A percentile compares a stretch with the other conserved stretches of the same genome.
These are phyloP conservation scores for Myopa tessellatipennis DNA, from an alignment of 2,888 invertebrate species.

Conservation along the genomic window DNA sequence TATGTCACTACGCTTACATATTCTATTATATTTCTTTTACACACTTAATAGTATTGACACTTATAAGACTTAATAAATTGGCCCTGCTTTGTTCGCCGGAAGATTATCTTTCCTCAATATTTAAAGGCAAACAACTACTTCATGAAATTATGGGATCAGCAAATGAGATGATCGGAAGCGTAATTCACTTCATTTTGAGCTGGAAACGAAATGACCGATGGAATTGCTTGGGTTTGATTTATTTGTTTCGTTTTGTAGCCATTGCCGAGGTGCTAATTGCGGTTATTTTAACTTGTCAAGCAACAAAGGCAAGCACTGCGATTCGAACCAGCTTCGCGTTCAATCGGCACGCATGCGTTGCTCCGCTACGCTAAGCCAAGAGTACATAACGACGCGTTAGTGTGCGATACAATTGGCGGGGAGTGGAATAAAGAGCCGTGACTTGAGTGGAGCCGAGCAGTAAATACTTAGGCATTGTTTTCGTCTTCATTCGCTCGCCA, in stretches of 20 bases:
- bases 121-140: too few relatives aligned
- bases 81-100: too few relatives aligned
- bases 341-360: constrained; percentile 34
- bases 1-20: too few relatives aligned
- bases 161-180: too few relatives aligned
- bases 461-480: constrained; percentile 20
- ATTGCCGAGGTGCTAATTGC: constrained; percentile 12
- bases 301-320: constrained; percentile 1
- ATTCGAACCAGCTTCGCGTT: background rate
- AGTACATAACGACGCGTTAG: background rate
- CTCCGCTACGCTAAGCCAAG: constrained; percentile 7
- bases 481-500: constrained; percentile 31
- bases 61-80: too few relatives aligned
- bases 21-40: too few relatives aligned
- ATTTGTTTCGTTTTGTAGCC: background rate
- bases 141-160: too few relatives aligned
- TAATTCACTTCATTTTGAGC: too few relatives aligned
- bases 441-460: constrained; percentile 7
- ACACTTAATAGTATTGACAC: too few relatives aligned
- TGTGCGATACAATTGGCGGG: background rate
- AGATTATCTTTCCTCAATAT: too few relatives aligned
- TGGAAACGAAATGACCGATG: background rate
- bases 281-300: constrained; percentile 7
- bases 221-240: background rate
- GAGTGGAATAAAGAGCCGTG: background rate